Evolutionary conservation across 2,797 vertebrate genomes (phyloP), one percentile per base, ranked within the genome.

Genomic region (Neosalanx taihuensis): DNA sequence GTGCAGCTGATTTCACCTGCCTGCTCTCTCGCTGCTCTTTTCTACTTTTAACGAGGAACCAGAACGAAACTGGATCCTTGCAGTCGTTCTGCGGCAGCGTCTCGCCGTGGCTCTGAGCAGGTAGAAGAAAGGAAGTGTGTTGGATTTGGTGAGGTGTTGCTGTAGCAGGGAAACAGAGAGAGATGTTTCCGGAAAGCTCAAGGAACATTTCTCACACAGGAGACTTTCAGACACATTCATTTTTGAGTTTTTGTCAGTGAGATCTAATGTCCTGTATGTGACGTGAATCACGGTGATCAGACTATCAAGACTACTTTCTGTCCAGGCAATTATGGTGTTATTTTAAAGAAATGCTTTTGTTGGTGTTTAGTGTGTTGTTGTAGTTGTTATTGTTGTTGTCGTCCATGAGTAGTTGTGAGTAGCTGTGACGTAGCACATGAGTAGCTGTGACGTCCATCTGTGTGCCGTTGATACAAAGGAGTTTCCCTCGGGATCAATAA

Each of bases 1-100:
- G 18, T 51, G 41, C 10, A 63, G 41, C 58, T 67, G 17, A 57
- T 70, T 57, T 61, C 73, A 75, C 66, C 80, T 72, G 67, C 73
- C 72, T 65, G 67, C 59, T n/a, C 60, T 35, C 15, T 31, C 78
- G 58, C 20, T 69, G 30, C 64, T 23, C 6, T 46, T 26, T 41
- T 41, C 18, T 58, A 7, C 56, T 58, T 46, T 58, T 58, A n/a
- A 20, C 56, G 23, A 58, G 56, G 56, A 20, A 7, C 41, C 41
- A 13, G 41, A 46, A 46, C 13, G 41, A 46, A 46, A 46, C 41
- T 46, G 7, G 41, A 46, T 46, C 41, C 37, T 12, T 46, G 41
- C 41, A 12, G 41, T 12, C 10, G 41, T 46, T 12, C 12, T 46
- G 10, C 10, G 9, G 56, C 7, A 4, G 20, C 23, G 56, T 57